Base-by-base conservation (phyloP, 2,797 vertebrate species). In the Triplophysa yarkandensis region DNA sequence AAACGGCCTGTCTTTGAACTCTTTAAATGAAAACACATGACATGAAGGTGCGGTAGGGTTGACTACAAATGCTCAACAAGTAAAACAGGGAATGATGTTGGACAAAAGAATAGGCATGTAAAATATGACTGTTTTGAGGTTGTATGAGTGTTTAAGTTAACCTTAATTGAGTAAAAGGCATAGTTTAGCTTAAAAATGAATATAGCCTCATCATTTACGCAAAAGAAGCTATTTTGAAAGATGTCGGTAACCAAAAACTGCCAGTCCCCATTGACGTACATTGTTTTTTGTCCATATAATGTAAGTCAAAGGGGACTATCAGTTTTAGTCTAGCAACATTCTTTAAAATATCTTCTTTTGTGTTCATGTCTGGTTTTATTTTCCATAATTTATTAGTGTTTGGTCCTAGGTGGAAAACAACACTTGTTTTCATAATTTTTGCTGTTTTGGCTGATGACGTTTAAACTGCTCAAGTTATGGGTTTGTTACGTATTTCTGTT, bases 21-120 rank as follows among this genome's bases (percentile, higher is more conserved):
- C 41, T 25, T 78, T 88, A 88, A 90, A 81, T 81, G 77, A 74
- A 91, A 91, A 89, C 90, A 90, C 80, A 89, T 91, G 90, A 83
- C 77, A 68, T 54, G 58, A 27, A 75, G 79, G 71, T 76, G 79
- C 72, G 68, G 50, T 19, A 50, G 52, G 61, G 36, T 58, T 57
- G 75, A 50, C 62, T 30, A 41, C 55, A 27, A 52, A 23, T 54
- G 70, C 62, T 39, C 17, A 54, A 72, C 30, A 50, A 71, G 57
- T 39, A 73, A 81, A 62, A 43, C 80, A 82, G 72, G 64, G 46
- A 73, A 17, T 52, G 70, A 63, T 54, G 60, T 62, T 2, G 9
- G 9, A 21, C 43, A 28, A 27, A 39, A 7, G 52, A 65, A 65
- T 52, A 48, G 21, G 28, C 34, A 65, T 34, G 43, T 36, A 64